Base-by-base conservation (phyloP, 1,140 invertebrate species). In the Drosophila pruinosa region DNA sequence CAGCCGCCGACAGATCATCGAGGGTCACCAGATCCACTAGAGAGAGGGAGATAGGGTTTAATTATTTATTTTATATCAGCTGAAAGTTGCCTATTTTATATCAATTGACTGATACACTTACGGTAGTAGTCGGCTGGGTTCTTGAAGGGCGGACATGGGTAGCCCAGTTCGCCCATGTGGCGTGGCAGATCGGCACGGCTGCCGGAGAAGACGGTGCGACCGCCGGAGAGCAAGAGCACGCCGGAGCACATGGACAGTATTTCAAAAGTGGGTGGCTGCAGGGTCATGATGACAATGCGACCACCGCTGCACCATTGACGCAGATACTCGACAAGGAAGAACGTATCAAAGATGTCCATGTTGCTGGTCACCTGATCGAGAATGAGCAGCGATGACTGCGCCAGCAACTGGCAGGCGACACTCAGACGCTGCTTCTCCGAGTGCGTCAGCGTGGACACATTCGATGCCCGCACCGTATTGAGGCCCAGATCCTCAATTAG, bases 41-140 rank as follows among this genome's bases (percentile, higher is more conserved):
- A 12, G 24, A 5, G 0, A 22, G 10, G 17, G 2, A 39, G n/a
- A 58, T 39, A 31, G 10, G 8, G 28, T 10, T 8, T 1, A 34
- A 31, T 31, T 34, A 34, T 34, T 34, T 34, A n/a, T n/a, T 12
- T 1, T 34, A 12, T 12, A 12, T 12, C 4, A 4, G 1, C 8
- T n/a, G n/a, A 31, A 31, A 31, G 2, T n/a, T 31, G 28, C n/a
- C n/a, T 34, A n/a, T n/a, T 12, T 1, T 34, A 12, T 12, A 12
- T 12, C 4, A 4, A 2, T n/a, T 31, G 28, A 12, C 4, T 2
- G n/a, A 0, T 36, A 10, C 73, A 94, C 95, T 95, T 92, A 98
- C 97, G 93, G 90, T 98, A 99, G 91, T 99, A 99, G 92, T 99
- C 97, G 0, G 97, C 97, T 43, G 98, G 97, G 91, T 99, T 99